Evolutionary conservation across 2,797 vertebrate genomes (phyloP), one percentile per base, ranked within the genome.

Genomic region (Chaenodraco wilsoni): DNA sequence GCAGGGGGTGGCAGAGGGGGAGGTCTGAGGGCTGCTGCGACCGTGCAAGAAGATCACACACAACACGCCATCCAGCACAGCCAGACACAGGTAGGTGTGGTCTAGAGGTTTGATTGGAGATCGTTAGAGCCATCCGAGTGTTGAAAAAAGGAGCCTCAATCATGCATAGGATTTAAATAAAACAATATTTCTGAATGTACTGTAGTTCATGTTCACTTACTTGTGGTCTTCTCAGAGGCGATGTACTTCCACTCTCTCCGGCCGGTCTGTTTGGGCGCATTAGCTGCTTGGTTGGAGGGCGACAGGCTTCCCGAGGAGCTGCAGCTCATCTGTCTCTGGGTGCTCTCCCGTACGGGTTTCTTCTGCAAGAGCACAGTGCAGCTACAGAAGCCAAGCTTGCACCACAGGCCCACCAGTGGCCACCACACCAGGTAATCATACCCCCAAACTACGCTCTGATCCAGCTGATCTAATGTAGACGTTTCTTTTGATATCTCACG

Each of bases 201-300:
- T 37, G 11, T 2, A 11, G 19, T 33, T 27, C 21, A 23, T 19
- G 27, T 1, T 61, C 33, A 92, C 97, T 96, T 95, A 99, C 98
- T 97, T 88, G 96, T 95, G 54, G 97, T 99, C 93, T 98, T 99
- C 93, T 99, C 98, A 7, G 97, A 99, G 87, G 98, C 98, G 86
- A 99, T 95, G 92, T 98, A 98, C 95, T 99, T 99, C 98, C 98
- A 99, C 85, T 99, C 97, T 75, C 96, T 96, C 91, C 96, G 96
- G 95, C 94, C 93, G 31, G 92, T 94, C 87, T 92, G 95, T 85
- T 95, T 92, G 72, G 94, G 91, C 87, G 95, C 95, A 89, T 95
- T 96, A 79, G 96, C 95, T 92, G 97, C 95, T 91, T 96, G 95
- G 92, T 95, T 96, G 94, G 90, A 95, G 88, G 97, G 97, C 75